Base-by-base conservation (phyloP, 1,140 invertebrate genomes). In the Cotesia chilonis region DNA sequence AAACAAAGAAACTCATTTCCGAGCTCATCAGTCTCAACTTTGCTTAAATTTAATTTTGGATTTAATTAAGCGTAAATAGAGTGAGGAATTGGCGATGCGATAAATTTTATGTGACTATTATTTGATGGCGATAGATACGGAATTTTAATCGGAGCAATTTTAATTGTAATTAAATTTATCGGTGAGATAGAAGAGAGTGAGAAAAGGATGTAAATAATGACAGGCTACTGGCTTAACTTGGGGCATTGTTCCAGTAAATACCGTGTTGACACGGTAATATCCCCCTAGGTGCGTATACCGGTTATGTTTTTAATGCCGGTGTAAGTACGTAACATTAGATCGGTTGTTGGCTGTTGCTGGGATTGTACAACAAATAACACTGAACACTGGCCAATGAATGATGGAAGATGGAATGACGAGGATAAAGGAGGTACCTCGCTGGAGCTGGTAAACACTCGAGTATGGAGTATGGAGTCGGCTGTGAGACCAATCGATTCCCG, bases 231-330 rank as follows among this genome's bases (percentile, higher is more conserved):
- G 10, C 35, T 9, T 61, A 6, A 61, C 17, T 28, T 61, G 20
- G 63, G 63, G 63, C 38, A 65, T 65, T 65, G 63, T 65, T 65
- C 38, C 36, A 65, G 63, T 65, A 65, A 65, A 65, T 65, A 47
- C 63, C 63, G 63, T 65, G 63, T 65, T 65, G 63, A 65, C 63
- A 65, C 63, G 63, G 63, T 65, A 65, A 65, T 41, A 65, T 65
- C 63, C 63, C 38, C 63, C 36, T 65, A 65, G 36, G 38, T 65
- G 38, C 63, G 63, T 47, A 65, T 65, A 65, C 36, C 63, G 38
- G 63, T 65, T 65, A 65, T 47, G 63, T 65, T 65, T 65, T 38
- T 65, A 57, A 4, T 14, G 63, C 37, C 38, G 12, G 63, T 20
- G 63, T 65, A 20, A 36, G 36, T 38, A 37, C 9, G 35, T 28